Base-by-base conservation (phyloP, 1,140 invertebrate genomes). In the Pseudoatta argentina region DNA sequence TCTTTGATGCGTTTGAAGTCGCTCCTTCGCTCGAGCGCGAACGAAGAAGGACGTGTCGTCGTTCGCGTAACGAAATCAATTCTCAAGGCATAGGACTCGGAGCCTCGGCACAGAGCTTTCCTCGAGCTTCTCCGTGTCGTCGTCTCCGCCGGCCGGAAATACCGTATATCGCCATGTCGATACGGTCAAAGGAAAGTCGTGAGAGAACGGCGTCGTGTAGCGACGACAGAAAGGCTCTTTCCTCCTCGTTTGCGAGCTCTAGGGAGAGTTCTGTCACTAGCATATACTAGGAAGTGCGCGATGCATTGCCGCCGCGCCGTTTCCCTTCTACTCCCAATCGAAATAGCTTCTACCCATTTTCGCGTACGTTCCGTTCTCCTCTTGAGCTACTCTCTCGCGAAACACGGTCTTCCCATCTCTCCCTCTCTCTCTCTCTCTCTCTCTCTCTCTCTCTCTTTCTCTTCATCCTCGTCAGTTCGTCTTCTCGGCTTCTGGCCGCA, bases 121-220 rank as follows among this genome's bases (percentile, higher is more conserved):
- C 48, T 34, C 21, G 34, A 39, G 64, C 51, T 71, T 82, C 66
- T 71, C 77, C 27, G 34, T 64, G 48, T 81, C 21, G 51, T 81
- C 30, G 34, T 24, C 61, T 86, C 14, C 69, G 75, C n/a, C 39
- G 61, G 66, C 66, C 59, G 73, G 73, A 61, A 82, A 86, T 39
- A 61, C 21, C 59, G 71, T 55, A 63, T 34, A 63, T 34, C 53
- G 75, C 78, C 73, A 24, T 30, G 69, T 61, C 57, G 64, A 86
- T 86, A 82, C 59, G 86, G 76, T 89, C 83, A 89, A 89, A 89
- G 88, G 72, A 71, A 64, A 76, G 27, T 69, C 21, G 67, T 71
- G 39, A 51, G 72, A 53, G 55, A 71, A 44, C 69, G 10, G 64
- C 16, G 57, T 77, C 76, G 55, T 39, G 39, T 27, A 30, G 39